These are phyloP conservation scores for Margarornis squamiger DNA, from an alignment of 2,797 vertebrate species.

Conservation along the genomic window DNA sequence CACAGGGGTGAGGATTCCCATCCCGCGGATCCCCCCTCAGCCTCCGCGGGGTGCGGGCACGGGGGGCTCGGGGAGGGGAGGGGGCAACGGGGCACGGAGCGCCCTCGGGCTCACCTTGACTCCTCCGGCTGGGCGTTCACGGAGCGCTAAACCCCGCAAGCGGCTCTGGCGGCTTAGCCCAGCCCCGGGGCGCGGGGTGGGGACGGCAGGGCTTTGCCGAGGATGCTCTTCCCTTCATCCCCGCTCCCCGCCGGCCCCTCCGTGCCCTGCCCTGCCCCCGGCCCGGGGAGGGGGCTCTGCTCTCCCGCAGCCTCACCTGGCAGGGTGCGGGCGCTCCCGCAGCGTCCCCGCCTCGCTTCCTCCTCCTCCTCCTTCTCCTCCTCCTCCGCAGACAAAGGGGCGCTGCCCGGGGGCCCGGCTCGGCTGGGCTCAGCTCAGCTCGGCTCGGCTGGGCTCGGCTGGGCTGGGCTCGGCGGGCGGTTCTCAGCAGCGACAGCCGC, in stretches of 20 bases:
- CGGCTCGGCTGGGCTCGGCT: not conserved
- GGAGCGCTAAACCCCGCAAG: not conserved
- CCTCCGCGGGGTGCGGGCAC: not conserved
- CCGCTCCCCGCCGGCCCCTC: not conserved
- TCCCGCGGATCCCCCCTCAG: not conserved
- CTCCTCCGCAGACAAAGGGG: slow-evolving; percentile 42
- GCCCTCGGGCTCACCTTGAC: slow-evolving; percentile 62
- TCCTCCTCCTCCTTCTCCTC: not conserved
- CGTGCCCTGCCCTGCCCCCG: not conserved
- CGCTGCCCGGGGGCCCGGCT: not conserved
- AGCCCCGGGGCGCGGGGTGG: not conserved
- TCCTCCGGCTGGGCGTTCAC: not conserved
- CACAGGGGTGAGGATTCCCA: not conserved
- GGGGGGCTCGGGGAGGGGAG: not conserved
- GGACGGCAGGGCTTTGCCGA: not conserved
- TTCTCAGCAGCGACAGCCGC: not conserved
- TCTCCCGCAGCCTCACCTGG: slow-evolving; percentile 18
- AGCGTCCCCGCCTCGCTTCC: not conserved
- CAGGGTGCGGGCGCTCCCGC: not conserved
- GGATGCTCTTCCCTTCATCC: not conserved
- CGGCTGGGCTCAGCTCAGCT: not conserved
- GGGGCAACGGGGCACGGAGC: not conserved
- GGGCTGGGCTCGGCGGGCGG: not conserved
- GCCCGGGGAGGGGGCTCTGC: not conserved
- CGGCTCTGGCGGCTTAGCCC: slow-evolving; percentile 5